Percentiles rank a stretch among this genome's conserved stretches.
Conservation (phyloP, 1,140 invertebrate species). For the Drosophila busckii region DNA sequence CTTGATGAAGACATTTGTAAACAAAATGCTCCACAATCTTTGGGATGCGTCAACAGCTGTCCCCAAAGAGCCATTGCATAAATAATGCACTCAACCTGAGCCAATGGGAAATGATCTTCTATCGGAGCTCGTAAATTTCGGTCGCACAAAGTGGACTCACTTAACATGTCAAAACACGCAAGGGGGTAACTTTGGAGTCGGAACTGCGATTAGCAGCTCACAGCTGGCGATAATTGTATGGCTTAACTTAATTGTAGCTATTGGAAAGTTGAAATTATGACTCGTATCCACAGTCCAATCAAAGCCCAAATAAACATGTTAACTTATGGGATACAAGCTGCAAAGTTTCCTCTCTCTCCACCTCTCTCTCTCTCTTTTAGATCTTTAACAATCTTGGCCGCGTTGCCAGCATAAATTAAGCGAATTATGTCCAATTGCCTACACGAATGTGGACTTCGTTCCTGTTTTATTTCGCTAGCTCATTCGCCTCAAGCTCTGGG, state of each 20-base stretch:
- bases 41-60: constrained; percentile 35
- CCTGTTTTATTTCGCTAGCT: constrained; percentile 1
- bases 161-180: constrained; percentile 59
- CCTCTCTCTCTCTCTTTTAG: constrained; percentile 16
- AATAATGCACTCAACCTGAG: constrained; percentile 13
- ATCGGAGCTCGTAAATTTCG: constrained; percentile 31
- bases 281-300: constrained; percentile 26
- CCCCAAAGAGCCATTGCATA: constrained; percentile 25
- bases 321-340: constrained; percentile 49
- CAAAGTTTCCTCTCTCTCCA: too few species aligned
- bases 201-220: constrained; percentile 9
- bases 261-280: constrained; percentile 54
- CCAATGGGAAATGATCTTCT: constrained; percentile 19
- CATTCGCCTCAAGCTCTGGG: constrained; percentile 41
- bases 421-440: constrained; percentile 53
- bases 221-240: constrained; percentile 19
- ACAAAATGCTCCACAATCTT: constrained; percentile 3
- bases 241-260: constrained; percentile 58
- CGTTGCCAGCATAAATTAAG: constrained; percentile 53
- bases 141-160: constrained; percentile 33
- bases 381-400: constrained; percentile 48
- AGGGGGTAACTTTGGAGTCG: background rate
- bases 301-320: constrained; percentile 38
- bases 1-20: constrained; percentile 26
- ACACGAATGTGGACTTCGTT: constrained; percentile 4